Conservation (phyloP, 2,888 invertebrate species). For the Caenorhabditis sp. region DNA sequence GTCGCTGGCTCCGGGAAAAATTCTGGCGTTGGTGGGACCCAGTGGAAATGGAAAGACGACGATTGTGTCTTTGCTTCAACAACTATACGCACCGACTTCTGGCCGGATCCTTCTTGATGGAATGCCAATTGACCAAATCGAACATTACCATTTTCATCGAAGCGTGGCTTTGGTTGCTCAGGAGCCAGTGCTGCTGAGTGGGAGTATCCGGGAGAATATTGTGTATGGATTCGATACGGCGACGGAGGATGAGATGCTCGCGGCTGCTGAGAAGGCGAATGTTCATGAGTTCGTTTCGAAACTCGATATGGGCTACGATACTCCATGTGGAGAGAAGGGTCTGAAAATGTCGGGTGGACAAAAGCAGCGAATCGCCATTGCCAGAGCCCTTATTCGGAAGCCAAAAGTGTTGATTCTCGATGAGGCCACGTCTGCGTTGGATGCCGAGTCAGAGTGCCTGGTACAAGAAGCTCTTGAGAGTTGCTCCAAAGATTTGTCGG, state of each 20-base stretch:
- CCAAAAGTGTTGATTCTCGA: slow-evolving; percentile 73
- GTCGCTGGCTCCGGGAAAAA: slow-evolving; percentile 83
- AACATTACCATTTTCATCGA: slow-evolving; percentile 84
- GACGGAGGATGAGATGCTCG: slow-evolving; percentile 73
- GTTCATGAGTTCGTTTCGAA: slow-evolving; percentile 84
- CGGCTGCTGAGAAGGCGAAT: slow-evolving; percentile 78
- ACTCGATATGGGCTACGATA: slow-evolving; percentile 83
- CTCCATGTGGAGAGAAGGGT: slow-evolving; percentile 84
- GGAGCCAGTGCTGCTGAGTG: slow-evolving; percentile 87
- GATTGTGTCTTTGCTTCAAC: slow-evolving; percentile 84
- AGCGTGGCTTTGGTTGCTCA: slow-evolving; percentile 82
- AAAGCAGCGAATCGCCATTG: slow-evolving; percentile 85
- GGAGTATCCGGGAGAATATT: slow-evolving; percentile 85
- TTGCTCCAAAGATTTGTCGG: slow-evolving; percentile 83
- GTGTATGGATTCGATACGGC: slow-evolving; percentile 81
- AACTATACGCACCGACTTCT: slow-evolving; percentile 83
- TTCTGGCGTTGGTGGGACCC: slow-evolving; percentile 84
- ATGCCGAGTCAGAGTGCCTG: slow-evolving; percentile 74
- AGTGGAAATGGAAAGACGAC: slow-evolving; percentile 84
- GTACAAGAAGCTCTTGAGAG: slow-evolving; percentile 75
- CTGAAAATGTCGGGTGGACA: slow-evolving; percentile 84
- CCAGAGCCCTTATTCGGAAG: slow-evolving; percentile 80
- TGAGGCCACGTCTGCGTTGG: slow-evolving; percentile 76
- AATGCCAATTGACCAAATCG: slow-evolving; percentile 79
- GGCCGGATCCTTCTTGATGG: slow-evolving; percentile 84